phyloP scores from a whole-genome alignment of 1,140 invertebrate species.

The Cryptotermes secundus region DNA sequence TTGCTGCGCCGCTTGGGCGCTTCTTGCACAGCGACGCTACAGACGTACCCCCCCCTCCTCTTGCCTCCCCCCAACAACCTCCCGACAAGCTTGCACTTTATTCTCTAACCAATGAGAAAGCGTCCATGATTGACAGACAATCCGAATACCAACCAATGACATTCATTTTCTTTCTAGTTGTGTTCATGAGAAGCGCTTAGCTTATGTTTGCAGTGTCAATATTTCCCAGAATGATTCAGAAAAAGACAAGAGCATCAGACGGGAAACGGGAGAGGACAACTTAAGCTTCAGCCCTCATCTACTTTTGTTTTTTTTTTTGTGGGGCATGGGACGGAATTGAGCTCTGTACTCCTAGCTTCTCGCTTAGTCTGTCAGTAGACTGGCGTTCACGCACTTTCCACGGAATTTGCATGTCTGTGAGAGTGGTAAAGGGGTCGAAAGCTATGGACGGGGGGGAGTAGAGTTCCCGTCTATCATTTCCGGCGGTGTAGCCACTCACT shows the following conservation, averaged over 20 bases:
- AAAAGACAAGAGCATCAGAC: neutral
- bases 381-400: neutral
- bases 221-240: neutral
- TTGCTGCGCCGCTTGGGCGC: neutral
- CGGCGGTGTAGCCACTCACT: neutral
- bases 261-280: neutral
- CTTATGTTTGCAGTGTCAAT: constrained; percentile 13
- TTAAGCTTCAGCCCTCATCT: too few species aligned
- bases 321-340: too few species aligned
- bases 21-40: neutral
- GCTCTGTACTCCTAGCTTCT: too few species aligned
- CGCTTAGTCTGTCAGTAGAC: too few species aligned
- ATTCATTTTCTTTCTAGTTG: constrained; percentile 9
- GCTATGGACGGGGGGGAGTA: neutral
- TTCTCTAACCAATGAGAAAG: constrained; percentile 9
- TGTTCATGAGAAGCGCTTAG: neutral
- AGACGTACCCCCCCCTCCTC: neutral
- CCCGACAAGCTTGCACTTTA: constrained; percentile 8
- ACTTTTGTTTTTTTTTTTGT: too few species aligned
- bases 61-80: neutral
- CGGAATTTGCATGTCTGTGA: neutral
- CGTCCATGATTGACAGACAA: constrained; percentile 16
- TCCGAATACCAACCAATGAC: neutral
- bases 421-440: neutral
- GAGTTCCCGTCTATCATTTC: neutral